phyloP scores from a whole-genome alignment of 2,113 vertebrate species.

The Scomber colias region DNA sequence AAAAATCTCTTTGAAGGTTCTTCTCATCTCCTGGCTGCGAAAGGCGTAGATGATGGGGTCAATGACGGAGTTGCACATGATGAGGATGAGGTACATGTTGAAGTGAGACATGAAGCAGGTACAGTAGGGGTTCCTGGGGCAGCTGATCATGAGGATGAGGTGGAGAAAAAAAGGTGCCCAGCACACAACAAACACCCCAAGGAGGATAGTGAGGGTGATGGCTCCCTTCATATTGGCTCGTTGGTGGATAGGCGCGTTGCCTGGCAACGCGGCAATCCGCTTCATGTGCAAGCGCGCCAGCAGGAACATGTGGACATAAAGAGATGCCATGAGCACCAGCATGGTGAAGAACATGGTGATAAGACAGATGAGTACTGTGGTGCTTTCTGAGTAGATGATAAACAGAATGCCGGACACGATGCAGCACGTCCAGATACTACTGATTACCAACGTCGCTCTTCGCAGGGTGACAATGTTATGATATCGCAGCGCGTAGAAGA shows the following conservation, averaged over 20 bases:
- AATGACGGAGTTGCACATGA: slow-evolving; percentile 97
- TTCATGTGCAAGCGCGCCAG: slow-evolving; percentile 93
- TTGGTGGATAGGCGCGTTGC: slow-evolving; percentile 88
- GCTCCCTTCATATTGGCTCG: slow-evolving; percentile 96
- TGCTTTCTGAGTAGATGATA: slow-evolving; percentile 94
- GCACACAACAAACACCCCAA: slow-evolving; percentile 96
- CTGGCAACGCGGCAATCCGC: slow-evolving; percentile 91
- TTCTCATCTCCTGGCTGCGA: slow-evolving; percentile 95
- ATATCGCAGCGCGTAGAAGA: slow-evolving; percentile 95
- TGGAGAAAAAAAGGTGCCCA: slow-evolving; percentile 97
- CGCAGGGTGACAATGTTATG: slow-evolving; percentile 93
- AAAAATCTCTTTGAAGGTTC: slow-evolving; percentile 96
- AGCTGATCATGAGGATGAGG: slow-evolving; percentile 94
- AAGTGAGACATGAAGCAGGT: slow-evolving; percentile 98
- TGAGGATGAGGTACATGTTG: slow-evolving; percentile 96
- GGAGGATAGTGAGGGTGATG: slow-evolving; percentile 93
- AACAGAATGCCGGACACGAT: slow-evolving; percentile 90
- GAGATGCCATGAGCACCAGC: slow-evolving; percentile 95
- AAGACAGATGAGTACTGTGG: slow-evolving; percentile 92
- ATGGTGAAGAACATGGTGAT: slow-evolving; percentile 96
- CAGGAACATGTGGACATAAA: slow-evolving; percentile 98
- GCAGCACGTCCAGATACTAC: slow-evolving; percentile 92
- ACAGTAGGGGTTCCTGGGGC: slow-evolving; percentile 95
- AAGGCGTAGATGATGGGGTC: slow-evolving; percentile 97
- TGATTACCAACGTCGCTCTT: slow-evolving; percentile 87